Base-by-base conservation (phyloP, 2,888 invertebrate species). In the Pterostichus madidus region DNA sequence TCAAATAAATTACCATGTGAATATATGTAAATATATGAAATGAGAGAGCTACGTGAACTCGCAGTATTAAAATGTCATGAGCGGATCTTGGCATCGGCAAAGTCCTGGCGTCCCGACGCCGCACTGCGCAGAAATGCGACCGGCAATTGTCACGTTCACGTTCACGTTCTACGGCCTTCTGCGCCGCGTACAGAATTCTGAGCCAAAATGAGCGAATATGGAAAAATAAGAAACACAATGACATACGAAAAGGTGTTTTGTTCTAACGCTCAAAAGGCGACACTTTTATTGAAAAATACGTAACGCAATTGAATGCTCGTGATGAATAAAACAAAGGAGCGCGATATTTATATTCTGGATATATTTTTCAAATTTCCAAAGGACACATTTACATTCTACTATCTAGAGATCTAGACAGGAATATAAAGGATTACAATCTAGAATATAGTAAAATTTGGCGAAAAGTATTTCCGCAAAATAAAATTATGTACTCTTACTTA, bases 21-120 rank as follows among this genome's bases (percentile, higher is more conserved):
- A 77, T 77, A 77, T 77, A 77, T 77, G 76, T 52, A 56, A 53
- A 77, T 77, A 77, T 77, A 71, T 71, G 71, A 71, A 71, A 71
- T 35, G 71, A 71, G 35, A 24, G 35, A 31, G n/a, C 32, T 77
- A 56, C 76, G 76, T 56, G 76, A 8, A 32, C 13, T 13, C 15
- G 53, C n/a, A 10, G 44, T 52, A 49, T 76, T 76, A 76, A 76
- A 76, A 76, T 76, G 76, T 24, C 76, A 76, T 68, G 68, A 68
- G 13, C 32, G 24, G 31, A 68, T 35, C 32, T 32, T 32, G 32
- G 8, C 68, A 13, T 5, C 35, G 11, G 8, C n/a, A 32, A 31
- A 13, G 35, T 52, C 76, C 24, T 24, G 24, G 24, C 24, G 24
- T 24, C 24, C 24, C 3, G 24, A 24, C 24, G 24, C 24, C 24